Percentiles rank a stretch among this genome's conserved stretches.
Evolutionary conservation across 2,888 invertebrate genomes (phyloP).

Genomic region (Proisotoma minuta): DNA sequence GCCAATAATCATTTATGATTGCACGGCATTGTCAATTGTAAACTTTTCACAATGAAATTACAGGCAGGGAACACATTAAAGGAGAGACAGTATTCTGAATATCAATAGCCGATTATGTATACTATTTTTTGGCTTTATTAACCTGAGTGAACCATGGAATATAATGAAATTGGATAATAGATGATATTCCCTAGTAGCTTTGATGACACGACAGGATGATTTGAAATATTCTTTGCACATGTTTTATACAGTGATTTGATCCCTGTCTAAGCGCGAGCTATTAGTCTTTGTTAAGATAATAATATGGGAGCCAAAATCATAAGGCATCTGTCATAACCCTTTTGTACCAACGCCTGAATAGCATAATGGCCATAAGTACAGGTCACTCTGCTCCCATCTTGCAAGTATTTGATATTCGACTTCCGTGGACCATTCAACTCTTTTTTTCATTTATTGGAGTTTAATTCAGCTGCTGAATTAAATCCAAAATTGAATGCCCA

Average conservation of each 20-base stretch:
- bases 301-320: conserved; percentile 23
- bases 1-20: conserved; percentile 6
- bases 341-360: conserved; percentile 3
- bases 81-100: background rate
- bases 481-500: conserved; percentile 4
- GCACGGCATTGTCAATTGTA: background rate
- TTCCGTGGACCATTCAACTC: conserved; percentile 11
- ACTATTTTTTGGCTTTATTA: no score
- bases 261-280: conserved; percentile 16
- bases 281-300: conserved; percentile 31
- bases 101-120: background rate
- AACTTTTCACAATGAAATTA: background rate
- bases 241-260: conserved; percentile 13
- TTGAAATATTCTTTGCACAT: no score
- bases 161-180: background rate
- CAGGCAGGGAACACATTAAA: no score
- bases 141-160: no score
- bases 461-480: conserved; percentile 15
- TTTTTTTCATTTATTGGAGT: background rate
- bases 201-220: no score
- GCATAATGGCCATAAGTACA: background rate
- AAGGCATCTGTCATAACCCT: conserved; percentile 19
- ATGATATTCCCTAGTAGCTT: no score
- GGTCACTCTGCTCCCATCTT: conserved; percentile 1
- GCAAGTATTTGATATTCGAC: conserved; percentile 1